These are phyloP conservation scores for Melipona quadrifasciata DNA, from an alignment of 1,140 invertebrate genomes.

Conservation along the genomic window DNA sequence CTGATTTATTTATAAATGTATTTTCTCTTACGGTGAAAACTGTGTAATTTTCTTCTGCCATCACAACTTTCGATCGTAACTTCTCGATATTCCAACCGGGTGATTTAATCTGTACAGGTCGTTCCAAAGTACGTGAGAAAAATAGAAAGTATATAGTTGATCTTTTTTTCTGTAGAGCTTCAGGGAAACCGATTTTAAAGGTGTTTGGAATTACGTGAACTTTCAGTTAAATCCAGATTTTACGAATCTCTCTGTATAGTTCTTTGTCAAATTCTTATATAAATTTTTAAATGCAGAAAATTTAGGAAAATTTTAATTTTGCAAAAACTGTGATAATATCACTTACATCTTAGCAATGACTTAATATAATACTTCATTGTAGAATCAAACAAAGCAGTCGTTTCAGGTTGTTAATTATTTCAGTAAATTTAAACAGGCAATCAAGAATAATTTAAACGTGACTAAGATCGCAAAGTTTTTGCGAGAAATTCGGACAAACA, in stretches of 20 bases:
- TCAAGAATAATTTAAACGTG: not conserved
- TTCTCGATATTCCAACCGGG: not conserved
- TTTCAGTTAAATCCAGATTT: not conserved
- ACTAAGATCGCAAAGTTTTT: not conserved
- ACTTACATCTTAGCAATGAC: too few species aligned
- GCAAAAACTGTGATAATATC: too few species aligned
- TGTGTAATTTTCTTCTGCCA: not conserved
- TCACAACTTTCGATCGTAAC: not conserved
- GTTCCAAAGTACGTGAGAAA: not conserved
- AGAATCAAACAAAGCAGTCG: too few species aligned
- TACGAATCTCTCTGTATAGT: not conserved
- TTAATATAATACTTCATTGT: too few species aligned
- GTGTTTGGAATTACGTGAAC: not conserved
- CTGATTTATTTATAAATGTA: slow-evolving; percentile 19
- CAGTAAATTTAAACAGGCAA: too few species aligned
- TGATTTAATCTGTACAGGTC: not conserved
- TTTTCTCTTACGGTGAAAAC: not conserved
- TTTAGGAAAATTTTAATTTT: too few species aligned
- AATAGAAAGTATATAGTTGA: not conserved
- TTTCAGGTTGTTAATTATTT: too few species aligned
- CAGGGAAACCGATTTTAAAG: not conserved
- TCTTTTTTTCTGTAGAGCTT: not conserved
- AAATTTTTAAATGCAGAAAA: not conserved
- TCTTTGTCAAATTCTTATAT: not conserved
- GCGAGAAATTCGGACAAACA: not conserved